phyloP scores from a whole-genome alignment of 37 sponge, comb jelly and placozoan genomes.

The Chondrilla cf. caribensis region DNA sequence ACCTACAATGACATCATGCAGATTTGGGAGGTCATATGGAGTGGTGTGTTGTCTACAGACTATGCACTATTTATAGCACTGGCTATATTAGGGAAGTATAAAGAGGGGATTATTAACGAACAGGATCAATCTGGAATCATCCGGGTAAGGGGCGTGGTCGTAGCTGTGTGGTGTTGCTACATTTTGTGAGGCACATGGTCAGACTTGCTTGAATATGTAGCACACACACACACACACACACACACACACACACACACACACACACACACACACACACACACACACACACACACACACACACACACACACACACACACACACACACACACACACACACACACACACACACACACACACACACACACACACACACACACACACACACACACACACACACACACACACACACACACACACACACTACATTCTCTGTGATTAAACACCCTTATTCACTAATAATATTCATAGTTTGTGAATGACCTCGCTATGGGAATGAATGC shows the following conservation, averaged over 20 bases:
- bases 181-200: too few relatives aligned
- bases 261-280: too few relatives aligned
- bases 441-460: too few relatives aligned
- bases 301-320: too few relatives aligned
- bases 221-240: too few relatives aligned
- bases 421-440: neutral
- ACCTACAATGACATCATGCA: conserved; percentile 52
- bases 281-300: too few relatives aligned
- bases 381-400: too few relatives aligned
- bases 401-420: neutral
- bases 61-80: conserved; percentile 86
- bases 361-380: too few relatives aligned
- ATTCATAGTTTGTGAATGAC: conserved; percentile 73
- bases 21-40: conserved; percentile 95
- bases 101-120: conserved; percentile 31
- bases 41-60: conserved; percentile 58
- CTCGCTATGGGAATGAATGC: conserved; percentile 55
- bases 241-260: neutral
- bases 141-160: conserved; percentile 43
- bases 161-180: neutral
- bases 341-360: neutral
- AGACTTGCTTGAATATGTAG: neutral
- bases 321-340: too few relatives aligned
- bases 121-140: conserved; percentile 66
- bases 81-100: conserved; percentile 76